phyloP scores from a whole-genome alignment of 1,140 invertebrate species.

The Idris sp. region DNA sequence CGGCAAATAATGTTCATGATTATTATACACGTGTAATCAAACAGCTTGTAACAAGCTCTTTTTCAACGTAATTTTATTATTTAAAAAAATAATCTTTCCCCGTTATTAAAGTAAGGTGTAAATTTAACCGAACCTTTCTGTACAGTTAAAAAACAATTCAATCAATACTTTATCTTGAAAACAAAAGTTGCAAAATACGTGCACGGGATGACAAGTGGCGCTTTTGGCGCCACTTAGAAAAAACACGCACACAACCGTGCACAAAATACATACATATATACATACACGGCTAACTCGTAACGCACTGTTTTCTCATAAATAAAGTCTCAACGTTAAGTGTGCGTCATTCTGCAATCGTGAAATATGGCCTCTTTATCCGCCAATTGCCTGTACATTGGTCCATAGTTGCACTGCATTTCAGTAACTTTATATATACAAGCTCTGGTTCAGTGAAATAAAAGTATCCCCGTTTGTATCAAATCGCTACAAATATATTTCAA shows the following conservation, averaged over 20 bases:
- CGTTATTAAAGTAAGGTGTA: too few species aligned
- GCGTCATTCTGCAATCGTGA: constrained; percentile 49
- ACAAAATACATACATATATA: too few species aligned
- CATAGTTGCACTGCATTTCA: constrained; percentile 21
- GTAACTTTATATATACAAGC: constrained; percentile 22
- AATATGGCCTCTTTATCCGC: constrained; percentile 57
- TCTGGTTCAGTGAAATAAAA: constrained; percentile 31
- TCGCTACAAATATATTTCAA: constrained; percentile 41
- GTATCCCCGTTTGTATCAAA: constrained; percentile 31
- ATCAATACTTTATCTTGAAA: constrained; percentile 57
- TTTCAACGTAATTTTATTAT: too few species aligned
- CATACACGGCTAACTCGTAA: constrained; percentile 39
- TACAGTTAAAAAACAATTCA: too few species aligned
- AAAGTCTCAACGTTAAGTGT: constrained; percentile 50
- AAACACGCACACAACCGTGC: constrained; percentile 20
- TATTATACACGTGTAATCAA: too few species aligned
- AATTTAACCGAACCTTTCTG: too few species aligned
- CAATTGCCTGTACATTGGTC: constrained; percentile 51
- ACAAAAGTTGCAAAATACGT: constrained; percentile 55
- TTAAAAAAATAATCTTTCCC: too few species aligned
- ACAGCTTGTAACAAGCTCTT: too few species aligned
- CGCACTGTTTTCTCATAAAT: constrained; percentile 54
- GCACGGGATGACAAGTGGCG: constrained; percentile 49
- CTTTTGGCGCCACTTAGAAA: constrained; percentile 42
- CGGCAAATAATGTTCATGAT: background rate